Conservation (phyloP, 2,113 vertebrate species). For the Cynoglossus semilaevis region DNA sequence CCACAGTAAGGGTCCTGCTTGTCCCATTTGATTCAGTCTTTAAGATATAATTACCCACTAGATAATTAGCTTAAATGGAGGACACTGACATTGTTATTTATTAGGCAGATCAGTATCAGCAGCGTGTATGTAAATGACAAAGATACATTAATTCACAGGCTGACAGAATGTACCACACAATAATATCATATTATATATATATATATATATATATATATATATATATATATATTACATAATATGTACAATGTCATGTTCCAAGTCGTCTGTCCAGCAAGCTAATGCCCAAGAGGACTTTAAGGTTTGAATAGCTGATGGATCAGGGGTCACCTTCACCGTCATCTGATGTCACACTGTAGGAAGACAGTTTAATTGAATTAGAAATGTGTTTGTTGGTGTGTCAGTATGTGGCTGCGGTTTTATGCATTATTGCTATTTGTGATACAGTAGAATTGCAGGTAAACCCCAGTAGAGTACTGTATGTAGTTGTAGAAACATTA, state of each 20-base stretch:
- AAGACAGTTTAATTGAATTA: not conserved
- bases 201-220: too few species aligned
- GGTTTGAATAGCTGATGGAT: not conserved
- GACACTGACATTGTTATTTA: not conserved
- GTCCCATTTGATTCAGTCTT: not conserved
- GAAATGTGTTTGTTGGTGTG: not conserved
- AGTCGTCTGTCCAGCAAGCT: too few species aligned
- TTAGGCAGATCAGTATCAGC: not conserved
- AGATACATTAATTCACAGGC: not conserved
- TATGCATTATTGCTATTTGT: not conserved
- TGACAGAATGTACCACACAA: slow-evolving; percentile 1
- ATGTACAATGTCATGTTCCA: too few species aligned
- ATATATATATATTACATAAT: too few species aligned
- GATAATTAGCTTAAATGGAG: slow-evolving; percentile 5
- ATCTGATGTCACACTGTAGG: not conserved
- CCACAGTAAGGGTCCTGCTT: not conserved
- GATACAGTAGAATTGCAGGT: not conserved
- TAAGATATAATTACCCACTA: not conserved
- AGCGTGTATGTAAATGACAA: not conserved
- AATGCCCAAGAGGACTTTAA: not conserved
- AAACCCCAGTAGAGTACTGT: too few species aligned
- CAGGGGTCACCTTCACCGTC: not conserved
- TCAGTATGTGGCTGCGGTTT: not conserved
- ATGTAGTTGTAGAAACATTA: too few species aligned
- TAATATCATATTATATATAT: too few species aligned